A percentile compares a stretch with the other conserved stretches of the same genome.
These are phyloP conservation scores for Agrotis exclamationis DNA, from an alignment of 2,888 invertebrate species.

Conservation along the genomic window DNA sequence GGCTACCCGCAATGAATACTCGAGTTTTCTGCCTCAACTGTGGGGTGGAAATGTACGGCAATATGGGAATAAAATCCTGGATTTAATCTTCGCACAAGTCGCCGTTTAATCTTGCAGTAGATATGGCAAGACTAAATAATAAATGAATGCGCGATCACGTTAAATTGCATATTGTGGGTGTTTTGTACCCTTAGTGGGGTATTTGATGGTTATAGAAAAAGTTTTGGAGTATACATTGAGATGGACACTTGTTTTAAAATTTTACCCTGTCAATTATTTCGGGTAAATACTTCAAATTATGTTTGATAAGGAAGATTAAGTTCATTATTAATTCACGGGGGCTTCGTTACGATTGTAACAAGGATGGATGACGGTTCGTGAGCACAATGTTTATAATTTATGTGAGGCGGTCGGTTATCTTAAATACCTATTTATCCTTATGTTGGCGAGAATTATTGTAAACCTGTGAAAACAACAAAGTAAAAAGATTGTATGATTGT, in stretches of 20 bases:
- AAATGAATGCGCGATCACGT: slow-evolving; percentile 86
- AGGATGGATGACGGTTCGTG: slow-evolving; percentile 48
- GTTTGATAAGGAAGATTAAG: slow-evolving; percentile 56
- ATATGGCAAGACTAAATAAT: slow-evolving; percentile 88
- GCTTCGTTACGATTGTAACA: slow-evolving; percentile 42
- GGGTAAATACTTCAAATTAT: slow-evolving; percentile 46
- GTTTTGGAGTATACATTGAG: slow-evolving; percentile 29
- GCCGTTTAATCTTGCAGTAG: slow-evolving; percentile 88
- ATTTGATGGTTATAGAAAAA: slow-evolving; percentile 58
- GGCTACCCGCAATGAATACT: slow-evolving; percentile 89
- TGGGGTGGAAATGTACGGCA: slow-evolving; percentile 86
- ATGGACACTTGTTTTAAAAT: slow-evolving; percentile 25
- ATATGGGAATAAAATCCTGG: slow-evolving; percentile 89
- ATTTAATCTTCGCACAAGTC: slow-evolving; percentile 89
- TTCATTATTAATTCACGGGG: slow-evolving; percentile 54
- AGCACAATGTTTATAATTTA: slow-evolving; percentile 50
- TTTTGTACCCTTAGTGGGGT: slow-evolving; percentile 53
- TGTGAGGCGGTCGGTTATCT: slow-evolving; percentile 35
- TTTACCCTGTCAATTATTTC: slow-evolving; percentile 40
- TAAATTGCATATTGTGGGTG: slow-evolving; percentile 82
- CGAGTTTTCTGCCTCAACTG: slow-evolving; percentile 86
- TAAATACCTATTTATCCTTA: slow-evolving; percentile 30
- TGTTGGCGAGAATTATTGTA: slow-evolving; percentile 16
- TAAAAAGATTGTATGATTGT: slow-evolving; percentile 6
- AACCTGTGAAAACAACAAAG: slow-evolving; percentile 12